A percentile compares a stretch with the other conserved stretches of the same genome.
Conservation (phyloP, 2,113 vertebrate genomes). For the Pygathrix nemaeus region DNA sequence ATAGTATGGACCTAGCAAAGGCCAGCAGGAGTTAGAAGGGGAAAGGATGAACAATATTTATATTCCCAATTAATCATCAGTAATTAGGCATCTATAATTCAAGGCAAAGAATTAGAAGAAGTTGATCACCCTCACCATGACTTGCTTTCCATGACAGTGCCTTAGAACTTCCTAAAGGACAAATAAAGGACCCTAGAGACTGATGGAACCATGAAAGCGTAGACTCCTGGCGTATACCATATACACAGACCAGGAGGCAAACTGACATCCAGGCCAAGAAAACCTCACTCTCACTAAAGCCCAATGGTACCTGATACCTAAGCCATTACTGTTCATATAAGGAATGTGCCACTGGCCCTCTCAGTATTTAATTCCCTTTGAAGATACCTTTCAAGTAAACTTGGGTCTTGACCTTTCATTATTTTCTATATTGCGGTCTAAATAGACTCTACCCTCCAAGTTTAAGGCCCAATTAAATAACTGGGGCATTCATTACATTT, state of each 20-base stretch:
- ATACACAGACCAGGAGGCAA: background rate
- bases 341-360: background rate
- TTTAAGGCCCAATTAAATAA: conserved; percentile 1
- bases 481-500: background rate
- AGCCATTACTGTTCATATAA: background rate
- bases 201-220: background rate
- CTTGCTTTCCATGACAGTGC: background rate
- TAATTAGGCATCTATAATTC: background rate
- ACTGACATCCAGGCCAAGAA: background rate
- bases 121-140: background rate
- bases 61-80: background rate
- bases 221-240: background rate
- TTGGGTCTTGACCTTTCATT: background rate
- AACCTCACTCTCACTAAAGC: background rate
- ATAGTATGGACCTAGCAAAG: background rate
- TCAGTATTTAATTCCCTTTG: background rate
- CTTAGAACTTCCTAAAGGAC: background rate
- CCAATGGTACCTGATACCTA: background rate
- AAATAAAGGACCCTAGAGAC: background rate
- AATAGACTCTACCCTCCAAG: background rate
- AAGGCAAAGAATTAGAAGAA: background rate
- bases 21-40: background rate
- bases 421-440: background rate
- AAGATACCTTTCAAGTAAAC: background rate
- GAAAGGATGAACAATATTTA: background rate